A percentile compares a stretch with the other conserved stretches of the same genome.
phyloP scores from a whole-genome alignment of 2,113 vertebrate genomes.

The Laticauda colubrina region DNA sequence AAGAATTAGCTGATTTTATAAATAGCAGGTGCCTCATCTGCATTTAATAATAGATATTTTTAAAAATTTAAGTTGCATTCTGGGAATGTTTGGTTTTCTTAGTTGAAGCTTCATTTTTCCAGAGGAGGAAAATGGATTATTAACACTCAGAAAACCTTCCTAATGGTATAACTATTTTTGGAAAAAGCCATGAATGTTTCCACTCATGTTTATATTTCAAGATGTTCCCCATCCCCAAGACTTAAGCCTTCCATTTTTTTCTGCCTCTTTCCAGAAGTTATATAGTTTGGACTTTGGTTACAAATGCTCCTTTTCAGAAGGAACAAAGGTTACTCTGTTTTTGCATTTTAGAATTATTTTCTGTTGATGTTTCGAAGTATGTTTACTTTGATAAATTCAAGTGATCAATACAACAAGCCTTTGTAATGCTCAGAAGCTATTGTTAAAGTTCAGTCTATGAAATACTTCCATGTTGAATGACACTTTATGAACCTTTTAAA shows the following conservation, averaged over 20 bases:
- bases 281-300: neutral
- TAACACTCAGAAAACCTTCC: neutral
- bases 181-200: neutral
- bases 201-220: neutral
- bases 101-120: neutral
- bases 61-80: neutral
- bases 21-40: rapidly evolving
- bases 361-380: neutral
- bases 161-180: neutral
- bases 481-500: neutral
- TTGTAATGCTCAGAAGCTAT: neutral
- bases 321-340: neutral
- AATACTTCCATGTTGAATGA: neutral
- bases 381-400: neutral
- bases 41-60: neutral
- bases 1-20: rapidly evolving
- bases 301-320: neutral
- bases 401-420: neutral
- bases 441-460: neutral
- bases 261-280: neutral
- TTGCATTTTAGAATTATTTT: rapidly evolving
- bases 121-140: neutral
- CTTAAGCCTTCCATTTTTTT: rapidly evolving
- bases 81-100: neutral
- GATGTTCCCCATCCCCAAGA: neutral